These are phyloP conservation scores for Trissoscelio sp. DNA, from an alignment of 2,888 invertebrate genomes.

Conservation along the genomic window DNA sequence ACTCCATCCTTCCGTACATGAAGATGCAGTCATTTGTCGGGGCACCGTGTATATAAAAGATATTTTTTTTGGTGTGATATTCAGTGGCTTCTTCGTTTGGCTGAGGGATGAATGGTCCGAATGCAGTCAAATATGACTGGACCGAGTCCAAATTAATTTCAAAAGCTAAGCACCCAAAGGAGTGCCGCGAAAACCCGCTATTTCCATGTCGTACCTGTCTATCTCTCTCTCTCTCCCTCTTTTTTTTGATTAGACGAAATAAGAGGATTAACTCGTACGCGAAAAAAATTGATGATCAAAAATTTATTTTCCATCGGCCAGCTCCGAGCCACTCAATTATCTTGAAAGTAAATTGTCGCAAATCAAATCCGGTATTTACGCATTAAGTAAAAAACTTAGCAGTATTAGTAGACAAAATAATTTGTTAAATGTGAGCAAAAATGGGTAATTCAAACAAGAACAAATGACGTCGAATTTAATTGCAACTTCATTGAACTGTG, in stretches of 20 bases:
- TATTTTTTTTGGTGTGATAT: conserved; percentile 83
- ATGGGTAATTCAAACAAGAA: neutral
- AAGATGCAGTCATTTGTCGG: conserved; percentile 68
- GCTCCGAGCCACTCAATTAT: neutral
- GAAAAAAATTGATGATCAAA: conserved; percentile 49
- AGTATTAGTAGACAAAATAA: no score
- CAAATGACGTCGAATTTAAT: neutral
- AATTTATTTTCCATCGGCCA: conserved; percentile 31
- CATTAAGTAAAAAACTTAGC: no score
- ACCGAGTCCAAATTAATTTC: conserved; percentile 82
- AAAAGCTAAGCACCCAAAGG: conserved; percentile 75
- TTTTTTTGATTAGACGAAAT: conserved; percentile 49
- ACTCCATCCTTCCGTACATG: conserved; percentile 73
- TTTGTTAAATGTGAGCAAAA: no score
- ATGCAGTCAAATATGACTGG: conserved; percentile 74
- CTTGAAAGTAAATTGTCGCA: neutral
- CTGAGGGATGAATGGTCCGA: conserved; percentile 67
- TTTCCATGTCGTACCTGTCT: conserved; percentile 22
- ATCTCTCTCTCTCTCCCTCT: conserved; percentile 1
- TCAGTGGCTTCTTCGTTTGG: conserved; percentile 80
- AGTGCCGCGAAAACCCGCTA: conserved; percentile 62
- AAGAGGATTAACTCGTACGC: conserved; percentile 52
- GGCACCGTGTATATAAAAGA: conserved; percentile 72
- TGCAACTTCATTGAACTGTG: neutral
- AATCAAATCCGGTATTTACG: neutral